Base-by-base conservation (phyloP, 1,140 invertebrate genomes). In the Chrysopa pallens region DNA sequence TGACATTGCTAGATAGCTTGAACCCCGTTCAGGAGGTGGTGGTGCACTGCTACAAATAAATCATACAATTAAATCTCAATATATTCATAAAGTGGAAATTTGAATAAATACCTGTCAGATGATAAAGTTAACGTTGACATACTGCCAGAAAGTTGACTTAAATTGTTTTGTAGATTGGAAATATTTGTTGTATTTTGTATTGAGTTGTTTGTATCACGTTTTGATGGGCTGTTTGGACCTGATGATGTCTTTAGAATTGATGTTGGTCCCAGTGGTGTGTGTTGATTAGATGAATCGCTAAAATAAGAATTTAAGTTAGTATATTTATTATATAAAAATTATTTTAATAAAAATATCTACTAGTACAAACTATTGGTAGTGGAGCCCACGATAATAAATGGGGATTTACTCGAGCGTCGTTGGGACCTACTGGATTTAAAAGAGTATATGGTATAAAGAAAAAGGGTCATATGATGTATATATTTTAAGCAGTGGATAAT, bases 1-100 rank as follows among this genome's bases (percentile, higher is more conserved):
- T 2, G 78, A 80, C 82, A 86, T 86, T 13, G 84, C 72, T 0
- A 80, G 73, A 59, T 82, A 86, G 42, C 81, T 85, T 4, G 81
- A 85, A 36, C 82, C 83, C 46, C 83, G 70, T 60, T 82, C 78
- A 1, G 80, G 81, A 13, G 80, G 81, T 39, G 76, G 69, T 12
- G 81, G 81, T 23, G 76, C 72, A 23, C 66, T 60, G 40, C 31
- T 33, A 6, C 6, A 33, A 31, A 33, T 6, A 11, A 33, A 33
- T 11, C 2, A 33, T 11, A 33, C 6, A 6, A 33, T 33, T 11
- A 9, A 33, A 4, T 33, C n/a, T 33, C 31, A 33, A 33, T 33
- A 33, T 12, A 33, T 33, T 33, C 6, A 33, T 33, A 23, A 23
- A 5, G 17, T 5, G 17, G 5, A 23, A 23, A 23, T 5, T 23